These are phyloP conservation scores for Syngnathus acus DNA, from an alignment of 2,797 vertebrate genomes.

Conservation along the genomic window DNA sequence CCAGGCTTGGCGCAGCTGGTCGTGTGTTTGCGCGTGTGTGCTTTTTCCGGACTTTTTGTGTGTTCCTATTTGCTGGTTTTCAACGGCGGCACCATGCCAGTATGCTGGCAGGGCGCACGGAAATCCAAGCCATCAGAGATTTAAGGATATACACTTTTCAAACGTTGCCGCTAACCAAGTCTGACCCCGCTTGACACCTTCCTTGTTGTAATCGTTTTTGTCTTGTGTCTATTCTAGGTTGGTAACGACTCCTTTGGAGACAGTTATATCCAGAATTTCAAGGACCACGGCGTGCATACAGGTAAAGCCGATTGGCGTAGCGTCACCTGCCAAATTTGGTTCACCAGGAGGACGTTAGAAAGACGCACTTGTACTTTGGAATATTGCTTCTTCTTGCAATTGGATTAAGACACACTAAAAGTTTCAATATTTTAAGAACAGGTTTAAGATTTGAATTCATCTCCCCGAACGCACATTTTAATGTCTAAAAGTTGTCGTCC, in stretches of 20 bases:
- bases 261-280: constrained; percentile 91
- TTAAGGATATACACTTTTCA: constrained; percentile 62
- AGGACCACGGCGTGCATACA: constrained; percentile 83
- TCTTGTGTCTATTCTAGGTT: constrained; percentile 75
- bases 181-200: constrained; percentile 65
- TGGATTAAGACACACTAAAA: background rate
- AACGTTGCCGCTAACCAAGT: constrained; percentile 74
- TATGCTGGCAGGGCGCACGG: constrained; percentile 65
- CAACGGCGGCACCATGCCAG: constrained; percentile 63
- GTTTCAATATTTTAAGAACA: background rate
- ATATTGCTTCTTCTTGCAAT: background rate
- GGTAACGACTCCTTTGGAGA: constrained; percentile 95
- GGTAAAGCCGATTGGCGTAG: constrained; percentile 64
- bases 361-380: background rate
- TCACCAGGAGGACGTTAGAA: background rate
- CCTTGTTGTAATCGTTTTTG: constrained; percentile 61
- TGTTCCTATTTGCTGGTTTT: constrained; percentile 61
- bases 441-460: no score
- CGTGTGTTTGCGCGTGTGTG: constrained; percentile 59
- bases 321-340: background rate
- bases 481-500: background rate
- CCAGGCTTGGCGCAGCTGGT: constrained; percentile 74
- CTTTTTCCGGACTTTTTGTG: constrained; percentile 57
- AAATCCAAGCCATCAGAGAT: constrained; percentile 63
- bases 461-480: background rate